These are phyloP conservation scores for Drosophila buzzatii DNA, from an alignment of 2,888 invertebrate species.

Conservation along the genomic window DNA sequence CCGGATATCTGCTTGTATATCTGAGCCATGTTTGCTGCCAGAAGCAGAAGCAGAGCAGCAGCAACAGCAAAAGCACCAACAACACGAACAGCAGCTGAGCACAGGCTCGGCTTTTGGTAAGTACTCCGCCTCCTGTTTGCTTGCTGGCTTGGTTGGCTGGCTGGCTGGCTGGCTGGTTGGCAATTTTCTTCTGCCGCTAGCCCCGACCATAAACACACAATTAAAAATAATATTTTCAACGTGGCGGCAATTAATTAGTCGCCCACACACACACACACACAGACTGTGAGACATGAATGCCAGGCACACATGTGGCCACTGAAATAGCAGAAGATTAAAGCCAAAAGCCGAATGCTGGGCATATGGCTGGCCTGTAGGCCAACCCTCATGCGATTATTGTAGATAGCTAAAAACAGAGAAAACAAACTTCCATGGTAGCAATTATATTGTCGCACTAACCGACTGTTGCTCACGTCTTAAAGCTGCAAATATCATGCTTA, in stretches of 20 bases:
- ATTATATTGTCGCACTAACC: slow-evolving; percentile 12
- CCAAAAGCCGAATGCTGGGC: slow-evolving; percentile 7
- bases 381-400: slow-evolving; percentile 32
- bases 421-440: slow-evolving; percentile 2
- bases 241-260: slow-evolving; percentile 83
- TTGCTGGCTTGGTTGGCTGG: not conserved
- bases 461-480: slow-evolving; percentile 14
- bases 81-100: slow-evolving; percentile 32
- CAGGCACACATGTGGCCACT: slow-evolving; percentile 44
- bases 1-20: slow-evolving; percentile 36
- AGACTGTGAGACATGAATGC: slow-evolving; percentile 30
- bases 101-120: slow-evolving; percentile 33
- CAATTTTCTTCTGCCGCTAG: slow-evolving; percentile 19
- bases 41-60: slow-evolving; percentile 20
- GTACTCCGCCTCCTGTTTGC: slow-evolving; percentile 19
- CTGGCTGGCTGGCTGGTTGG: slow-evolving; percentile 1
- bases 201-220: slow-evolving; percentile 79
- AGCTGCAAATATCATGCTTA: slow-evolving; percentile 13
- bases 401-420: slow-evolving; percentile 4
- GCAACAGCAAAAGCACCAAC: slow-evolving; percentile 13
- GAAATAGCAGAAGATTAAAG: slow-evolving; percentile 13
- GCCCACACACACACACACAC: slow-evolving; percentile 28
- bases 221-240: slow-evolving; percentile 83
- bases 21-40: slow-evolving; percentile 52
- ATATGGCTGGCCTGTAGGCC: slow-evolving; percentile 6